phyloP scores from a whole-genome alignment of 2,797 vertebrate genomes.

The Siniperca obscura region DNA sequence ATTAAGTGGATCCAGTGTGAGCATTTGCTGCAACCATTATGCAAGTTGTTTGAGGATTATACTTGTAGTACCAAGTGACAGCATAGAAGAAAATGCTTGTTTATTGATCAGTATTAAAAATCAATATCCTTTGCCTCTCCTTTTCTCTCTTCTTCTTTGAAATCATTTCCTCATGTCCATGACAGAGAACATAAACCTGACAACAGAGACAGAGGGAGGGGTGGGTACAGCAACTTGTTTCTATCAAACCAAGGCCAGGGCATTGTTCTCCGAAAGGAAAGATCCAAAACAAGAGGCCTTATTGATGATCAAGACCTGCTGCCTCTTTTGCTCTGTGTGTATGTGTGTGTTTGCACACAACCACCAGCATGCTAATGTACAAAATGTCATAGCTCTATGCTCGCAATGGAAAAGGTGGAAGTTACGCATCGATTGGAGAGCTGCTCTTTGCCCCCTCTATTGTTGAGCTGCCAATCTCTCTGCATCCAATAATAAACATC shows the following conservation, averaged over 20 bases:
- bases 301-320: constrained; percentile 9
- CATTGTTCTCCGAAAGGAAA: constrained; percentile 57
- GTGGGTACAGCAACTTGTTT: constrained; percentile 32
- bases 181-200: constrained; percentile 41
- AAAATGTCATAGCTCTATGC: constrained; percentile 8
- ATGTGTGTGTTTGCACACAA: neutral
- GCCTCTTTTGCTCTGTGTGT: neutral
- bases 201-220: constrained; percentile 3
- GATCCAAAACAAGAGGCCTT: constrained; percentile 28
- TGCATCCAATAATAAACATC: constrained; percentile 62
- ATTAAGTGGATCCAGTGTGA: neutral
- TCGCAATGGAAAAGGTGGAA: constrained; percentile 42
- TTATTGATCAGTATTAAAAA: constrained; percentile 41
- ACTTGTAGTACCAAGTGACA: neutral
- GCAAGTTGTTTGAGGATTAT: neutral
- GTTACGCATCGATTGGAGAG: constrained; percentile 56
- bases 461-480: constrained; percentile 62
- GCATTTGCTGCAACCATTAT: neutral
- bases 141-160: neutral
- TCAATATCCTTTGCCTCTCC: neutral
- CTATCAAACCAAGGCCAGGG: constrained; percentile 25
- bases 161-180: constrained; percentile 21
- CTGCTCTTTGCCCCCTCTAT: constrained; percentile 49
- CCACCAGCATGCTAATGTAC: constrained; percentile 20
- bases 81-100: neutral